phyloP scores from a whole-genome alignment of 2,888 invertebrate genomes.

The Thereva nobilitata region DNA sequence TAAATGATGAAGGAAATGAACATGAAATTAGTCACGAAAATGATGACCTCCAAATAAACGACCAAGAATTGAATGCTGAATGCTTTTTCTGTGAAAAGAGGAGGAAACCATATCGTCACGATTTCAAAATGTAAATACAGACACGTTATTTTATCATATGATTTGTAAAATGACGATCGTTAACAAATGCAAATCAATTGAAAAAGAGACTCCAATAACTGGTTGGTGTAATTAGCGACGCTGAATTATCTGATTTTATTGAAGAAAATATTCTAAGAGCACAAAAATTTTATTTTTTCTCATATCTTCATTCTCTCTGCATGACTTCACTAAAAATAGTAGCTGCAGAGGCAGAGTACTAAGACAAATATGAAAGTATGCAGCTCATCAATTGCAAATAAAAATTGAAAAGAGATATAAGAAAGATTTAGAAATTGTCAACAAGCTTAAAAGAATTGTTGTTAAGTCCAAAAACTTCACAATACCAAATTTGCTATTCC shows the following conservation, averaged over 20 bases:
- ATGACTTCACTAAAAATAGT: background rate
- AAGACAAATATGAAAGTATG: background rate
- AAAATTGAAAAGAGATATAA: conserved; percentile 11
- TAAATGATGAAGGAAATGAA: background rate
- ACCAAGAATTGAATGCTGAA: conserved; percentile 8
- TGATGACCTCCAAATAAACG: background rate
- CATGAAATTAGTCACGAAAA: too few species aligned
- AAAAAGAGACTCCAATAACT: conserved; percentile 8
- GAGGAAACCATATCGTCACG: conserved; percentile 2
- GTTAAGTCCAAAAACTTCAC: conserved; percentile 3
- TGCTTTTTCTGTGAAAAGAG: conserved; percentile 4
- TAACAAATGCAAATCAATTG: conserved; percentile 7
- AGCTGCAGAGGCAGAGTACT: conserved; percentile 5
- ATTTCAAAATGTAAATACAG: conserved; percentile 3
- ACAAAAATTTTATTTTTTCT: too few species aligned
- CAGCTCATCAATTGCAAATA: conserved; percentile 2
- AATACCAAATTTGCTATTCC: conserved; percentile 1
- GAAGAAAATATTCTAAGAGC: too few species aligned
- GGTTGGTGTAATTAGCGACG: too few species aligned
- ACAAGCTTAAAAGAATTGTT: conserved; percentile 6
- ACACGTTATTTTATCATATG: conserved; percentile 4
- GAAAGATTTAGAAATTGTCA: conserved; percentile 4
- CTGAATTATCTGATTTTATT: too few species aligned
- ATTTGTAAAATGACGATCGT: conserved; percentile 7
- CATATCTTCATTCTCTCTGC: background rate